These are phyloP conservation scores for Poecile montanus DNA, from an alignment of 2,797 vertebrate species.

Conservation along the genomic window DNA sequence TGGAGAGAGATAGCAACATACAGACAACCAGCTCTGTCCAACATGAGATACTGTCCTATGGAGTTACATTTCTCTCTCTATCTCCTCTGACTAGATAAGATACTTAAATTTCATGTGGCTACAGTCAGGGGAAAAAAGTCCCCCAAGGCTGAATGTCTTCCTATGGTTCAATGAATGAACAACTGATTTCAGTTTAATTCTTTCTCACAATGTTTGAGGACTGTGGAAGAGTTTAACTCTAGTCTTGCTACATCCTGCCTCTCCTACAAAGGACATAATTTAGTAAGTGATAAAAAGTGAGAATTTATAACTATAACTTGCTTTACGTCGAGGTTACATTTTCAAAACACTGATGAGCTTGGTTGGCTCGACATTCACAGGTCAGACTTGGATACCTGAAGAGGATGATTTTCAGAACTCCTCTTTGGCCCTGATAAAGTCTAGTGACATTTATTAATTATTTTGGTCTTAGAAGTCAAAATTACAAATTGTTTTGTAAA, in stretches of 20 bases:
- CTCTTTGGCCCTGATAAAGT: background rate
- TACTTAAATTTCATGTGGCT: slow-evolving; percentile 41
- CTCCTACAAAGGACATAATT: background rate
- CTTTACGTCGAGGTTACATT: background rate
- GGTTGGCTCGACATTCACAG: background rate
- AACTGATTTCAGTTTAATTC: slow-evolving; percentile 27
- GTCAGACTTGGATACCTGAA: background rate
- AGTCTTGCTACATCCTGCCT: background rate
- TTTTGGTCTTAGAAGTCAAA: background rate
- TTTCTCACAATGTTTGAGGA: background rate
- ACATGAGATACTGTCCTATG: slow-evolving; percentile 6
- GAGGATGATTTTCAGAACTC: background rate
- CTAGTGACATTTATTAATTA: background rate
- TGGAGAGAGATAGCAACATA: background rate
- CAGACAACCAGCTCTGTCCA: background rate
- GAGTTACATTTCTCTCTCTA: slow-evolving; percentile 30
- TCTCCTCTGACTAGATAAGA: slow-evolving; percentile 41
- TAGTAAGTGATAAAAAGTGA: background rate
- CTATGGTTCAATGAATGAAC: background rate
- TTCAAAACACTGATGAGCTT: background rate
- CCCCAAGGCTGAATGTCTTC: slow-evolving; percentile 18
- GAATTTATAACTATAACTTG: background rate
- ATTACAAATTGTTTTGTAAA: background rate
- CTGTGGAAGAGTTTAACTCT: background rate
- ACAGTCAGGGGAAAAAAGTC: background rate